A percentile compares a stretch with the other conserved stretches of the same genome.
These are phyloP conservation scores for Mormyrus lacerda DNA, from an alignment of 2,113 vertebrate genomes.

Conservation along the genomic window DNA sequence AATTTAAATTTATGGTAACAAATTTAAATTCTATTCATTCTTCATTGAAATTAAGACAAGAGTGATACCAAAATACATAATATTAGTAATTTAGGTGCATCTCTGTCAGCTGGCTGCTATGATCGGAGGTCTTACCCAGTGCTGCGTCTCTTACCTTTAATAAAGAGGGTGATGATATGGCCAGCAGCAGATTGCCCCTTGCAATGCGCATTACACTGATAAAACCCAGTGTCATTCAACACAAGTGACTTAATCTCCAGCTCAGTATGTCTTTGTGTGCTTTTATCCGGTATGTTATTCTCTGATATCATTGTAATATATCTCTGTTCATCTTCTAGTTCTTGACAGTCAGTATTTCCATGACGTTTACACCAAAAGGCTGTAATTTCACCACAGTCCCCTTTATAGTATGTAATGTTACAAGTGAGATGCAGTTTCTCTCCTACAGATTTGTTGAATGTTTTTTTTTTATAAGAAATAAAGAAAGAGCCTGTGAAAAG, in stretches of 20 bases:
- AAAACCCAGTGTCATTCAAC: neutral
- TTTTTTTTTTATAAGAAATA: neutral
- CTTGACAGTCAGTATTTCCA: neutral
- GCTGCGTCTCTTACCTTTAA: neutral
- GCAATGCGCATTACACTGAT: neutral
- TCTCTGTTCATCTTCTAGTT: neutral
- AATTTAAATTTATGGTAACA: neutral
- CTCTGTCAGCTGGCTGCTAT: neutral
- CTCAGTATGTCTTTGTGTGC: neutral
- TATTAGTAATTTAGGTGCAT: neutral
- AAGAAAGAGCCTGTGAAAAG: neutral
- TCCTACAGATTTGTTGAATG: neutral
- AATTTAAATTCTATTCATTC: neutral
- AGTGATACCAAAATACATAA: neutral
- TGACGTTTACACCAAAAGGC: neutral
- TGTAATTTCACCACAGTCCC: neutral
- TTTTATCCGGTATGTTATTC: too few relatives aligned
- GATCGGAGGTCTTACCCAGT: neutral
- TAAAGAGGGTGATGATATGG: neutral
- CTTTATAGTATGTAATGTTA: neutral
- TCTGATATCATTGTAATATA: neutral
- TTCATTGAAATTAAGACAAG: neutral
- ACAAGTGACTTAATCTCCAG: neutral
- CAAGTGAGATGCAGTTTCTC: neutral
- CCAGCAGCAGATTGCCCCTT: neutral